A percentile compares a stretch with the other conserved stretches of the same genome.
These are phyloP conservation scores for Apaloderma vittatum DNA, from an alignment of 2,113 vertebrate genomes.

Conservation along the genomic window DNA sequence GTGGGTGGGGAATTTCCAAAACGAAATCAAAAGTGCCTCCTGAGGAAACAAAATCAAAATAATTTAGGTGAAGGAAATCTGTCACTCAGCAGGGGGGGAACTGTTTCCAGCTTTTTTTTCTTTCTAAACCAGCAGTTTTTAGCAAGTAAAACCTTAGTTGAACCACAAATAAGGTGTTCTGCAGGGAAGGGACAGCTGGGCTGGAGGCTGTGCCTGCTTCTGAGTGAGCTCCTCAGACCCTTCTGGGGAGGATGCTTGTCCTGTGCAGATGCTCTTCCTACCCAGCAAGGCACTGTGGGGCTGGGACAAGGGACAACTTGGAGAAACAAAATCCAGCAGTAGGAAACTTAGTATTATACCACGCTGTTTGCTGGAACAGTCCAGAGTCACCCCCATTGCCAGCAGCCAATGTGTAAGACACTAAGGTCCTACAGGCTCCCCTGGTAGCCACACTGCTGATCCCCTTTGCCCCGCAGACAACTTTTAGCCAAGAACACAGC, in stretches of 20 bases:
- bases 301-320: not conserved
- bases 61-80: not conserved
- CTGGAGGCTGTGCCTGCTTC: not conserved
- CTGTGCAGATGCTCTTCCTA: rapidly evolving
- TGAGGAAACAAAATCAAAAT: not conserved
- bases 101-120: not conserved
- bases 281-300: not conserved
- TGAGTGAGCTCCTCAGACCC: not conserved
- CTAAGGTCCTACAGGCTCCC: rapidly evolving
- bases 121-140: not conserved
- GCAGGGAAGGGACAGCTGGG: not conserved
- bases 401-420: not conserved
- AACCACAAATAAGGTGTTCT: not conserved
- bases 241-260: not conserved
- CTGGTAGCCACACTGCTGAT: rapidly evolving
- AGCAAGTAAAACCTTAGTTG: not conserved
- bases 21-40: slow-evolving; percentile 21
- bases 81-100: not conserved
- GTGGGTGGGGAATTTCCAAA: not conserved
- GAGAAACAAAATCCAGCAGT: not conserved
- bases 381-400: not conserved
- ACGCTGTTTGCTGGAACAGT: not conserved
- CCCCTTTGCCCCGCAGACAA: not conserved
- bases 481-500: not conserved
- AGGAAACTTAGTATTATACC: not conserved